Evolutionary conservation across 2,888 invertebrate genomes (phyloP).

Genomic region (Lycocerus yunnanus): DNA sequence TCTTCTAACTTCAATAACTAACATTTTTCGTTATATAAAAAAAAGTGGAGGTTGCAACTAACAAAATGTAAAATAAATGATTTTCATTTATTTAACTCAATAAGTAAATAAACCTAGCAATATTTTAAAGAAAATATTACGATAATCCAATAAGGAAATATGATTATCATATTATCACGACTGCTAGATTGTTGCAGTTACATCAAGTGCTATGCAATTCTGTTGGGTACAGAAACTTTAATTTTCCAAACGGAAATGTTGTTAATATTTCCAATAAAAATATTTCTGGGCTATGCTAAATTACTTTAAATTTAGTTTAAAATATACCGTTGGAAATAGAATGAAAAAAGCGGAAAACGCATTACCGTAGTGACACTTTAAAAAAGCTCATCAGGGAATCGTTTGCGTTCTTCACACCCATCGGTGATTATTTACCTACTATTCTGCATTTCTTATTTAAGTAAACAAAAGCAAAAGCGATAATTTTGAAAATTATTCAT

Average conservation of each 20-base stretch:
- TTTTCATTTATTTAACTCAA: no score
- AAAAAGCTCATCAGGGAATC: slow-evolving; percentile 16
- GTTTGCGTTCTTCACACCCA: slow-evolving; percentile 16
- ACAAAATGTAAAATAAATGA: no score
- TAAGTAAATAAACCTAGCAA: no score
- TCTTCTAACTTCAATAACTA: no score
- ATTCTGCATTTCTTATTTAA: background rate
- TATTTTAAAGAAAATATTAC: no score
- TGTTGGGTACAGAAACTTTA: background rate
- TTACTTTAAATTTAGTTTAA: background rate
- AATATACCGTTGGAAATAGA: background rate
- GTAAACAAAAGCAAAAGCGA: background rate
- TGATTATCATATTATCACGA: no score
- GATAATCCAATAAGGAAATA: no score
- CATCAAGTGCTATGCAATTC: no score
- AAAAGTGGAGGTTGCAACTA: no score
- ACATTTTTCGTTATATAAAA: no score
- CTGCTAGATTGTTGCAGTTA: no score
- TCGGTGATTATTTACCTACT: slow-evolving; percentile 6
- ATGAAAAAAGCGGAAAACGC: background rate
- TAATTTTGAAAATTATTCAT: background rate
- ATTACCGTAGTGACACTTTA: slow-evolving; percentile 6
- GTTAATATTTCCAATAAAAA: background rate
- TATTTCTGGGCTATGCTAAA: background rate
- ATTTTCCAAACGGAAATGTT: background rate